Percentiles rank a stretch among this genome's conserved stretches.
Evolutionary conservation across 2,888 invertebrate genomes (phyloP).

Genomic region (Ectemnius lituratus): DNA sequence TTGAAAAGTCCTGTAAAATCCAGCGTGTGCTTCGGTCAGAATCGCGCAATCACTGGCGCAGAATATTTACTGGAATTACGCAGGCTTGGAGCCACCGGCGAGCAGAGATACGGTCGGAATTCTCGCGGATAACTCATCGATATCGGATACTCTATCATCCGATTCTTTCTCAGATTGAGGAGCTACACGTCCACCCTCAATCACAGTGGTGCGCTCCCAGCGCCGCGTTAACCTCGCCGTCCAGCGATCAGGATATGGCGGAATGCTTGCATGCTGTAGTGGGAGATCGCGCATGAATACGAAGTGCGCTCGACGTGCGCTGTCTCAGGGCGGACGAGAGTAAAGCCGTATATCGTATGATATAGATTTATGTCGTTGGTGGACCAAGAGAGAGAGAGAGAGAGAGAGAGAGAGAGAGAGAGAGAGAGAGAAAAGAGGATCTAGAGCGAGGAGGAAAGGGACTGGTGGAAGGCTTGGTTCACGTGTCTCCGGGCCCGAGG

Average conservation of each 20-base stretch:
- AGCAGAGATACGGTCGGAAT: too few species aligned
- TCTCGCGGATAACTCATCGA: too few species aligned
- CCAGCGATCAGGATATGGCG: constrained; percentile 11
- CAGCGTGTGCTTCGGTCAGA: too few species aligned
- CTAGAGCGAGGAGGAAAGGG: too few species aligned
- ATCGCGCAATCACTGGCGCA: too few species aligned
- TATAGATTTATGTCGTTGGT: constrained; percentile 69
- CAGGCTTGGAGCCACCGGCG: too few species aligned
- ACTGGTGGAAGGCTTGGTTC: constrained; percentile 33
- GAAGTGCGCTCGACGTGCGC: neutral
- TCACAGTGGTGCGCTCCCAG: neutral
- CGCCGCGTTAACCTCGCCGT: constrained; percentile 9
- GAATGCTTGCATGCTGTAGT: neutral
- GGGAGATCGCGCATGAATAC: constrained; percentile 18
- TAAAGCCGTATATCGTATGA: constrained; percentile 57
- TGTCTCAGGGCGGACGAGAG: constrained; percentile 18
- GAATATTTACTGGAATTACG: too few species aligned
- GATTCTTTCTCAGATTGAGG: too few species aligned
- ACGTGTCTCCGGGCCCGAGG: constrained; percentile 19
- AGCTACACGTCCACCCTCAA: constrained; percentile 5
- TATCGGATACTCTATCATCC: too few species aligned
- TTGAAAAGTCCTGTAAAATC: too few species aligned
- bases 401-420: too few species aligned
- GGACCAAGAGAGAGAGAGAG: constrained; percentile 21
- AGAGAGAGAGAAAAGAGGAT: too few species aligned